phyloP scores from a whole-genome alignment of 2,888 invertebrate genomes.

The Morpho helenor region DNA sequence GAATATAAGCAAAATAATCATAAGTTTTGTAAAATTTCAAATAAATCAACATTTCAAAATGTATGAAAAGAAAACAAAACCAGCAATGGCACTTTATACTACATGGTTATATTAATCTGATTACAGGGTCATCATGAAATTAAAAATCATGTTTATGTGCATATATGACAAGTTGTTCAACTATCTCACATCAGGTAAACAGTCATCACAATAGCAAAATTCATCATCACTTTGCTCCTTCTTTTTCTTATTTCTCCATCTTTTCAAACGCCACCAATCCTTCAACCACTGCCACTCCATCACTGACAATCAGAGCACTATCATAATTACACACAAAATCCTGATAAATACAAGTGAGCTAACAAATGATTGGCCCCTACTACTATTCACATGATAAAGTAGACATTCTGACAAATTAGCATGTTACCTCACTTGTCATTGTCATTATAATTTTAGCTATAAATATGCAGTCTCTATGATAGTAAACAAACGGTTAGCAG shows the following conservation, averaged over 20 bases:
- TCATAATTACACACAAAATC: slow-evolving; percentile 44
- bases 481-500: slow-evolving; percentile 23
- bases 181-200: slow-evolving; percentile 77
- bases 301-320: slow-evolving; percentile 42
- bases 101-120: too few species aligned
- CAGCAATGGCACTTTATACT: too few species aligned
- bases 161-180: too few species aligned
- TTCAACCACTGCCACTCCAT: slow-evolving; percentile 91
- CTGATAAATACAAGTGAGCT: slow-evolving; percentile 52
- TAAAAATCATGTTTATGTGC: too few species aligned
- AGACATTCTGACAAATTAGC: slow-evolving; percentile 70
- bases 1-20: too few species aligned
- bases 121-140: too few species aligned
- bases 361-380: slow-evolving; percentile 54
- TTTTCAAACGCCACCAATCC: slow-evolving; percentile 89
- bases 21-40: too few species aligned
- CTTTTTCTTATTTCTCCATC: slow-evolving; percentile 80
- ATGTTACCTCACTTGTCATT: slow-evolving; percentile 68
- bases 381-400: slow-evolving; percentile 51
- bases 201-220: slow-evolving; percentile 88
- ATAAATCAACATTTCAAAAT: too few species aligned
- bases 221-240: slow-evolving; percentile 79
- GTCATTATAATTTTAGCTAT: slow-evolving; percentile 39
- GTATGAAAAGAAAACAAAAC: too few species aligned
- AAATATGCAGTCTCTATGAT: slow-evolving; percentile 42